Conservation (phyloP, 1,140 invertebrate species). For the Solenopsis invicta region DNA sequence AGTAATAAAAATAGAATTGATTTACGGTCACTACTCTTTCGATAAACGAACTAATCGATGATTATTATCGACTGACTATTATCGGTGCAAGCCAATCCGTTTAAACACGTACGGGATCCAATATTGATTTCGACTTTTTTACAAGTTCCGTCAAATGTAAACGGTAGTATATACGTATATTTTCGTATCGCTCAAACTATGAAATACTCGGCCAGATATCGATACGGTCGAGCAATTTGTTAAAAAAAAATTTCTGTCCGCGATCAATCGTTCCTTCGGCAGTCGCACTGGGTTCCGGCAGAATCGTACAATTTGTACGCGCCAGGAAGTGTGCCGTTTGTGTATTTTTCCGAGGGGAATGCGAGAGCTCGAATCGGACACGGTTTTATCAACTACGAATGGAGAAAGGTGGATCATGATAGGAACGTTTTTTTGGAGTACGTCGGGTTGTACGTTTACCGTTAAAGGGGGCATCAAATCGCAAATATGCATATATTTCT, state of each 20-base stretch:
- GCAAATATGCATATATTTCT: constrained; percentile 17
- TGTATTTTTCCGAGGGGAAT: constrained; percentile 20
- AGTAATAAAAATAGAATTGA: neutral
- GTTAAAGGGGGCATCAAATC: constrained; percentile 32
- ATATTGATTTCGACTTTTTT: constrained; percentile 30
- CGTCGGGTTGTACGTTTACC: neutral
- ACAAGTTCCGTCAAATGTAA: constrained; percentile 9
- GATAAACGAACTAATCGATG: neutral
- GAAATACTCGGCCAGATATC: constrained; percentile 40
- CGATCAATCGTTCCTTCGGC: constrained; percentile 49
- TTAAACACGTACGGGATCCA: constrained; percentile 4
- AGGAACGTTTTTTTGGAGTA: constrained; percentile 36
- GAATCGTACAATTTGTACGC: constrained; percentile 41
- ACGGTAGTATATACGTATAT: constrained; percentile 5
- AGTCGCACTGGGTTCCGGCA: constrained; percentile 34
- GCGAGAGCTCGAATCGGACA: constrained; percentile 22
- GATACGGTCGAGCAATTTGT: constrained; percentile 23
- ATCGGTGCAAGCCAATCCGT: neutral
- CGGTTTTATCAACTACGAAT: constrained; percentile 38
- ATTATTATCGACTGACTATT: constrained; percentile 11
- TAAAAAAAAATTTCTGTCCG: constrained; percentile 35
- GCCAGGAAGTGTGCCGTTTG: constrained; percentile 40
- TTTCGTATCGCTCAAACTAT: constrained; percentile 25
- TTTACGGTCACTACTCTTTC: neutral
- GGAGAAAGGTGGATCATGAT: constrained; percentile 16